A percentile compares a stretch with the other conserved stretches of the same genome.
These are phyloP conservation scores for Diploscapter pachys DNA, from an alignment of 1,140 invertebrate species.

Conservation along the genomic window DNA sequence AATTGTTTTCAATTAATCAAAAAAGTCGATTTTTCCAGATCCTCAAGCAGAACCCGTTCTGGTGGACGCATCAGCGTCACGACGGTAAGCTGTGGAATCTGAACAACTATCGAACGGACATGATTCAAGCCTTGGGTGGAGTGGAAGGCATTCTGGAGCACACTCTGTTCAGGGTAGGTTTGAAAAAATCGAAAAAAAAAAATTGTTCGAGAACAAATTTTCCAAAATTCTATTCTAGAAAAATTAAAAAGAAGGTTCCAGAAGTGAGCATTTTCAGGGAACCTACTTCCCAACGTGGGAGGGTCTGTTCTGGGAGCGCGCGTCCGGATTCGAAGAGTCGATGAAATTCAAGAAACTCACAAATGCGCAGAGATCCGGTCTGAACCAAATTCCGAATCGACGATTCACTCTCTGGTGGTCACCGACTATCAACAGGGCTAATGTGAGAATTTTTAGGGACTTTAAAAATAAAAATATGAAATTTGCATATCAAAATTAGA, in stretches of 20 bases:
- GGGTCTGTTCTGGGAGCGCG: slow-evolving; percentile 99
- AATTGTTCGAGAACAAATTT: not conserved
- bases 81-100: slow-evolving; percentile 91
- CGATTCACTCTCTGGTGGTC: slow-evolving; percentile 99
- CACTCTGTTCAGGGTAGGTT: slow-evolving; percentile 83
- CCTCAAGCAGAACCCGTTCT: slow-evolving; percentile 98
- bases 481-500: no score
- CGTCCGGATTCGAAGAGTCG: slow-evolving; percentile 98
- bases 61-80: slow-evolving; percentile 90
- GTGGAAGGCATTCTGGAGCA: slow-evolving; percentile 99
- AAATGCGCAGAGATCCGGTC: slow-evolving; percentile 96
- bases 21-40: slow-evolving; percentile 64
- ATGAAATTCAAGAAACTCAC: slow-evolving; percentile 99
- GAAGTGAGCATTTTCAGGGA: slow-evolving; percentile 59
- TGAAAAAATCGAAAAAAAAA: not conserved
- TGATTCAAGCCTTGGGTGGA: slow-evolving; percentile 99
- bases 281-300: slow-evolving; percentile 99
- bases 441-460: slow-evolving; percentile 66
- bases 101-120: slow-evolving; percentile 97
- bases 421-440: slow-evolving; percentile 97
- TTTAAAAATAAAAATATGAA: slow-evolving; percentile 5
- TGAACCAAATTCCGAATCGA: slow-evolving; percentile 99
- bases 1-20: no score
- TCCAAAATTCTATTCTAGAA: no score
- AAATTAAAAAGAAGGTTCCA: not conserved